Percentiles rank a stretch among this genome's conserved stretches.
phyloP scores from a whole-genome alignment of 2,888 invertebrate genomes.

The Hydrotaea cyrtoneurina region DNA sequence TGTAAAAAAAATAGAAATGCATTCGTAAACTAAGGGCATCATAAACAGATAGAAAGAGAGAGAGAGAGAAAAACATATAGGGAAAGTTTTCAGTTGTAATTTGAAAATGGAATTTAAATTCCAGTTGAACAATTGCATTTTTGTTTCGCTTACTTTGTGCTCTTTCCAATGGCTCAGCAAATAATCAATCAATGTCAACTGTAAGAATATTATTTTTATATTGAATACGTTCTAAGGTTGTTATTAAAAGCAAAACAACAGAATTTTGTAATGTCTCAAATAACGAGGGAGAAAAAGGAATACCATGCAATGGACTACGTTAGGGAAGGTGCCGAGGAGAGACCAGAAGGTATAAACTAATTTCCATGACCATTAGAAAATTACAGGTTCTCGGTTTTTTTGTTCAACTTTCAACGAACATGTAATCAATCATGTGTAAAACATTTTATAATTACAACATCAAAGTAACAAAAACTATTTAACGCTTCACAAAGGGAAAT shows the following conservation, averaged over 20 bases:
- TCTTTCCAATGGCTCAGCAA: constrained; percentile 37
- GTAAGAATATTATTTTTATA: constrained; percentile 17
- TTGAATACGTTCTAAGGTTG: background rate
- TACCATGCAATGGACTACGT: background rate
- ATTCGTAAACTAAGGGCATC: background rate
- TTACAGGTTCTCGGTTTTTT: too few relatives aligned
- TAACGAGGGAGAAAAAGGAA: background rate
- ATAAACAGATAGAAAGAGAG: background rate
- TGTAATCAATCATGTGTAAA: constrained; percentile 49
- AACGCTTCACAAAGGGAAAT: background rate
- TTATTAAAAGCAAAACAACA: background rate
- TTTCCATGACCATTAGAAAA: too few relatives aligned
- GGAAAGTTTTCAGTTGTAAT: constrained; percentile 40
- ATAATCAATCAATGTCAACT: constrained; percentile 60
- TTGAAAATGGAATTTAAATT: constrained; percentile 52
- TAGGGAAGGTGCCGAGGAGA: background rate
- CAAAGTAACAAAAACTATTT: constrained; percentile 1
- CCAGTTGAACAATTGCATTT: constrained; percentile 30
- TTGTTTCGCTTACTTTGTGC: constrained; percentile 1
- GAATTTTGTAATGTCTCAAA: background rate
- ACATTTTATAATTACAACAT: constrained; percentile 45
- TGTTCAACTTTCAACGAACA: background rate
- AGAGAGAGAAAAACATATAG: constrained; percentile 44
- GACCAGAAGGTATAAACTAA: too few relatives aligned
- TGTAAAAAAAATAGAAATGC: background rate